These are phyloP conservation scores for Chymomyza caudatula DNA, from an alignment of 2,888 invertebrate species.

Conservation along the genomic window DNA sequence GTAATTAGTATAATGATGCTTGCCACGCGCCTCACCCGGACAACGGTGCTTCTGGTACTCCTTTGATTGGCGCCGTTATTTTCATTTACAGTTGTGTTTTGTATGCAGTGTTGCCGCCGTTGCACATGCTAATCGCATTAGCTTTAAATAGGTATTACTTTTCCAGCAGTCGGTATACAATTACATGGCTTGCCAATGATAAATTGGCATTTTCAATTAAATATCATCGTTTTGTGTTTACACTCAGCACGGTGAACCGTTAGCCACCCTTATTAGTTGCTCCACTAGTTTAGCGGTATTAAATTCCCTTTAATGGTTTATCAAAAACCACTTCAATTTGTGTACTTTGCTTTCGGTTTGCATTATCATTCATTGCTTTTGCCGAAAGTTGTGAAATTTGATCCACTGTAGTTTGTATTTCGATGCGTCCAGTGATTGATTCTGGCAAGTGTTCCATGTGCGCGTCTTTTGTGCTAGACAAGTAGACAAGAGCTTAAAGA, in stretches of 20 bases:
- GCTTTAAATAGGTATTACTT: conserved; percentile 37
- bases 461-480: neutral
- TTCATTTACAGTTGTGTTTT: neutral
- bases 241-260: conserved; percentile 24
- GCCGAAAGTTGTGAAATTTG: neutral
- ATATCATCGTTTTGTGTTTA: conserved; percentile 48
- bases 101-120: neutral
- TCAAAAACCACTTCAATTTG: conserved; percentile 74
- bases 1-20: conserved; percentile 73
- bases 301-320: conserved; percentile 73
- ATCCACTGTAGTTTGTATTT: neutral
- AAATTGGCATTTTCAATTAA: conserved; percentile 75
- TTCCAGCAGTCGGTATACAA: conserved; percentile 43
- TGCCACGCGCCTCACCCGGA: conserved; percentile 43
- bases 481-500: neutral
- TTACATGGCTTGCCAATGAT: conserved; percentile 58
- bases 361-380: conserved; percentile 35
- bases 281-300: conserved; percentile 40
- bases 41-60: conserved; percentile 15
- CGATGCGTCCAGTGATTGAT: conserved; percentile 30
- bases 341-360: conserved; percentile 40
- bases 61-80: conserved; percentile 22
- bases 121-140: conserved; percentile 52
- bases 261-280: neutral
- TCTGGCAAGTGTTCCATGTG: conserved; percentile 25